Evolutionary conservation across 1,140 invertebrate genomes (phyloP), one percentile per base, ranked within the genome.

Genomic region (Rhagoletis pomonella): DNA sequence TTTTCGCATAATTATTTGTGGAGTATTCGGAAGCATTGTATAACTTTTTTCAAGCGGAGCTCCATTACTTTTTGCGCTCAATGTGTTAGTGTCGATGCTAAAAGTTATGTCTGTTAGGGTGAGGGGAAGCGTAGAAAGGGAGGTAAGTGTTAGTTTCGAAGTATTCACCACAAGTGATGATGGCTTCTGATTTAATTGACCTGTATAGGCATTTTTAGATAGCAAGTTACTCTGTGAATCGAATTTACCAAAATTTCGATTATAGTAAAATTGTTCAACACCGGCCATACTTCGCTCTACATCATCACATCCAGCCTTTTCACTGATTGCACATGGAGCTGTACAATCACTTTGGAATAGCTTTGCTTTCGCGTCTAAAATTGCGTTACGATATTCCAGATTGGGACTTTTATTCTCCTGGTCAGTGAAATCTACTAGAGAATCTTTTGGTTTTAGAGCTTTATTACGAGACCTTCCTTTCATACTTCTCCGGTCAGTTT

Each of bases 281-380:
- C 69, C 42, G 1, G 17, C 1, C 0, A 12, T 6, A 58, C 9
- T 29, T 5, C 47, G 44, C 47, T 39, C 69, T 42, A 77, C 65
- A 7, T 77, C 65, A 58, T 44, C 55, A 17, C 42, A 39, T 59
- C 64, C 81, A 47, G 12, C 85, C 19, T 84, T 9, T 44, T 55
- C 42, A 3, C 5, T 55, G 50, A 10, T 7, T 55, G 10, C 5
- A 55, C 0, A 55, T 5, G 64, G 19, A 39, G 64, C 47, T 5
- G 60, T n/a, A 3, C 85, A 19, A 44, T 88, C 64, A 60, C 69
- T 42, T 86, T 88, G 58, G 64, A 88, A 87, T 4, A 88, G 77
- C 64, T 88, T 88, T 4, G 60, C 7, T 87, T 88, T 89, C 12
- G 86, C 86, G 2, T 89, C 84, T 10, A 86, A 19, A n/a, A 89